Conservation (phyloP, 2,888 invertebrate species). For the Eutolmus rufibarbis region DNA sequence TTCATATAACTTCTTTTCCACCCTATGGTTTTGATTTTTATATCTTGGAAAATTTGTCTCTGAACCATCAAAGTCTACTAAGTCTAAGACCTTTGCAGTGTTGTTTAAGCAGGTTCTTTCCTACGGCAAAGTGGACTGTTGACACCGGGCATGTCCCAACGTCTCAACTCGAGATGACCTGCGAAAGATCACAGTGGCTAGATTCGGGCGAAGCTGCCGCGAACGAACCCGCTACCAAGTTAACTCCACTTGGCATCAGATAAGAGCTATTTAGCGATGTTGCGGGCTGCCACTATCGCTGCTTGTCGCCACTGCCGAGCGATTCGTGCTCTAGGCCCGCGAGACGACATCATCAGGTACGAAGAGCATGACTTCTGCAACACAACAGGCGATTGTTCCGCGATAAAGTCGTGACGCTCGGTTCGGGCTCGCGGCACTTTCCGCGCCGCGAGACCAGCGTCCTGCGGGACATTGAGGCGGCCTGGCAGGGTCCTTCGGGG, state of each 20-base stretch:
- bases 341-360: conserved; percentile 50
- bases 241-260: conserved; percentile 13
- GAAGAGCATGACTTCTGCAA: conserved; percentile 52
- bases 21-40: too few species aligned
- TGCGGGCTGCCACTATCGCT: conserved; percentile 31
- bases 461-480: background rate
- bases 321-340: conserved; percentile 37
- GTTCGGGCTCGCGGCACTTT: background rate
- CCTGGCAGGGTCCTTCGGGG: background rate
- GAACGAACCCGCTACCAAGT: conserved; percentile 30
- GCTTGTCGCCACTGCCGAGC: conserved; percentile 38
- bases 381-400: conserved; percentile 51
- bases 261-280: conserved; percentile 36
- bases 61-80: background rate
- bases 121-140: background rate
- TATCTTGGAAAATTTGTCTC: too few species aligned
- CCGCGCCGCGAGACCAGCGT: background rate
- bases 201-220: background rate
- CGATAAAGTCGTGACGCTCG: conserved; percentile 51
- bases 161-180: conserved; percentile 30
- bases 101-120: background rate
- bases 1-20: too few species aligned
- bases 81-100: background rate
- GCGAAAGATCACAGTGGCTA: background rate
- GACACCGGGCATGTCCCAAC: conserved; percentile 9